Percentiles rank a stretch among this genome's conserved stretches.
These are phyloP conservation scores for Aselliscus stoliczkanus DNA, from an alignment of 2,797 vertebrate genomes.

Conservation along the genomic window DNA sequence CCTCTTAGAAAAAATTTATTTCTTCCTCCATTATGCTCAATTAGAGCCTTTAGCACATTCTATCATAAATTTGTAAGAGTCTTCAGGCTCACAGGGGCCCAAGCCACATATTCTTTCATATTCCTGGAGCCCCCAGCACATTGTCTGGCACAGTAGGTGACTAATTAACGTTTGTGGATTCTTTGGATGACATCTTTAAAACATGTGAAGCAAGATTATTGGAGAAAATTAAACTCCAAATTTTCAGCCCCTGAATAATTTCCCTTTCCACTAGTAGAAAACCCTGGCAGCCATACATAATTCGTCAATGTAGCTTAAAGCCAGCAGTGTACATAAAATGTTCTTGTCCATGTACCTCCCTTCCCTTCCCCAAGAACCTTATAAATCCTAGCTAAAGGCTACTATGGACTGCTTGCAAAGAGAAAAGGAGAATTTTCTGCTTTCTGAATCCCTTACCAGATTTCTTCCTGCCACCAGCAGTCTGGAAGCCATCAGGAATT, in stretches of 20 bases:
- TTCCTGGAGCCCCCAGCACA: conserved; percentile 1
- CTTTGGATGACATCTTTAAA: conserved; percentile 14
- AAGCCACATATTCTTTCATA: not conserved
- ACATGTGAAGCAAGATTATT: conserved; percentile 62
- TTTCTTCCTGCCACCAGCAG: conserved; percentile 43
- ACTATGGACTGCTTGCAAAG: not conserved
- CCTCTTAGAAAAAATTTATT: conserved; percentile 25
- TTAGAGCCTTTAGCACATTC: not conserved
- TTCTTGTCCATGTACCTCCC: not conserved
- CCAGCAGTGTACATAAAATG: conserved; percentile 1
- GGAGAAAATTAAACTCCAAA: conserved; percentile 50
- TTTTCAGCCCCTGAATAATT: not conserved
- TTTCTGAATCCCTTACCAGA: conserved; percentile 41
- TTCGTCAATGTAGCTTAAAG: not conserved
- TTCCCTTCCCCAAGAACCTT: not conserved
- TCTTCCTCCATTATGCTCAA: not conserved
- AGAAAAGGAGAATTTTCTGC: conserved; percentile 35
- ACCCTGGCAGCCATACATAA: not conserved
- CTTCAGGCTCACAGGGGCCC: not conserved
- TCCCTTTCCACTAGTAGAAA: conserved; percentile 37
- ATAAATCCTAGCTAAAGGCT: conserved; percentile 54
- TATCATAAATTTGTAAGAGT: not conserved
- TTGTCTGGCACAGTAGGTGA: not conserved
- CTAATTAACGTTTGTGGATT: not conserved
- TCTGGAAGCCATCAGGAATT: conserved; percentile 59